phyloP scores from a whole-genome alignment of 2,888 invertebrate species.

The Tupiocoris notatus region DNA sequence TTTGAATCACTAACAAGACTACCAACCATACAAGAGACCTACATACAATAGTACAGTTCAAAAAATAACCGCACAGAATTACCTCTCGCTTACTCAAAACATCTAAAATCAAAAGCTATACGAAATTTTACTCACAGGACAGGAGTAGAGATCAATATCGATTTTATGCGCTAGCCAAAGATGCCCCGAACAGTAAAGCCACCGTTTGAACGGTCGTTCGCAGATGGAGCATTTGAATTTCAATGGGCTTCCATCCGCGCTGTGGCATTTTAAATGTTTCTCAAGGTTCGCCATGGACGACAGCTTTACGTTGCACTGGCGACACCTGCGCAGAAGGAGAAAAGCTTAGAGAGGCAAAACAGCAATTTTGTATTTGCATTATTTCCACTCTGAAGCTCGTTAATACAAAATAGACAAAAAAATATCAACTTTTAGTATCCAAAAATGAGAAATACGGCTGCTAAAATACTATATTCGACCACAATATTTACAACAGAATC shows the following conservation, averaged over 20 bases:
- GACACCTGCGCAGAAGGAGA: slow-evolving; percentile 54
- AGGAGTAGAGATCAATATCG: slow-evolving; percentile 56
- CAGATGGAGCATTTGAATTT: slow-evolving; percentile 49
- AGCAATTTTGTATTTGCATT: too few species aligned
- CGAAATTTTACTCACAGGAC: slow-evolving; percentile 50
- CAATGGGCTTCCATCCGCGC: not conserved
- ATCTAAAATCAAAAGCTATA: too few species aligned
- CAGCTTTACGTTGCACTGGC: slow-evolving; percentile 59
- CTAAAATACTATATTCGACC: too few species aligned
- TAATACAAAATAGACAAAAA: too few species aligned
- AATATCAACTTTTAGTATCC: too few species aligned
- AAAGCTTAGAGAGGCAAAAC: too few species aligned
- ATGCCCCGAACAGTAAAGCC: slow-evolving; percentile 67
- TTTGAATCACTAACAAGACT: not conserved
- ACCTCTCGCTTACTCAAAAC: too few species aligned
- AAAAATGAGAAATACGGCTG: too few species aligned
- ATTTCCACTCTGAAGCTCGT: too few species aligned
- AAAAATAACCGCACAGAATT: too few species aligned
- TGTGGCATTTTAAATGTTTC: slow-evolving; percentile 46
- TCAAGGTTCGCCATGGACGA: slow-evolving; percentile 51
- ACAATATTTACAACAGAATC: too few species aligned
- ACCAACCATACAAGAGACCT: not conserved
- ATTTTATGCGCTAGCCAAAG: slow-evolving; percentile 67
- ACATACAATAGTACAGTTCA: too few species aligned
- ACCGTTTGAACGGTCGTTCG: slow-evolving; percentile 54